A percentile compares a stretch with the other conserved stretches of the same genome.
These are phyloP conservation scores for Tetragnatha versicolor DNA, from an alignment of 1,140 invertebrate species.

Conservation along the genomic window DNA sequence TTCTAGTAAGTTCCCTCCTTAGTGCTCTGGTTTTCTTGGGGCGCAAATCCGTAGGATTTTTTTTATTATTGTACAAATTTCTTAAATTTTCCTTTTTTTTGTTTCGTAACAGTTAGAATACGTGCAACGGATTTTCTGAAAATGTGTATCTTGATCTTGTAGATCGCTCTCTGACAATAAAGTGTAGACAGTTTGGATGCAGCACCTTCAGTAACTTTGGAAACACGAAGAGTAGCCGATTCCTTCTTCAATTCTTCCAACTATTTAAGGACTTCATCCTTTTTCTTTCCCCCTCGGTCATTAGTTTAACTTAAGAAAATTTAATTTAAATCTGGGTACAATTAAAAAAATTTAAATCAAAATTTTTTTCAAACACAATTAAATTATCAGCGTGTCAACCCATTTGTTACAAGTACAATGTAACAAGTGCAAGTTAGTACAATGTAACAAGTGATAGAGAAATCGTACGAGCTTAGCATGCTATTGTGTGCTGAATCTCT, in stretches of 20 bases:
- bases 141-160: too few relatives aligned
- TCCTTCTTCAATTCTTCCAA: conserved; percentile 96
- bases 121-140: conserved; percentile 97
- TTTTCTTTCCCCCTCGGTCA: conserved; percentile 94
- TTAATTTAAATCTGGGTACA: too few relatives aligned
- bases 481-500: too few relatives aligned
- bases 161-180: too few relatives aligned
- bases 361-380: too few relatives aligned
- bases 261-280: conserved; percentile 94
- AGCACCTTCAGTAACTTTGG: conserved; percentile 94
- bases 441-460: too few relatives aligned
- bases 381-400: too few relatives aligned
- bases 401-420: too few relatives aligned
- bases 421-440: too few relatives aligned
- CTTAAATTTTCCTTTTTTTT: conserved; percentile 98
- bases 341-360: too few relatives aligned
- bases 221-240: conserved; percentile 86
- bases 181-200: conserved; percentile 98
- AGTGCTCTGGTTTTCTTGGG: conserved; percentile 93
- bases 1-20: conserved; percentile 83
- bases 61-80: conserved; percentile 93
- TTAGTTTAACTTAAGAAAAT: too few relatives aligned
- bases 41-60: conserved; percentile 95
- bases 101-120: conserved; percentile 98
- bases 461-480: too few relatives aligned